Evolutionary conservation across 2,113 vertebrate species (phyloP).

Genomic region (Bubalus kerabau): DNA sequence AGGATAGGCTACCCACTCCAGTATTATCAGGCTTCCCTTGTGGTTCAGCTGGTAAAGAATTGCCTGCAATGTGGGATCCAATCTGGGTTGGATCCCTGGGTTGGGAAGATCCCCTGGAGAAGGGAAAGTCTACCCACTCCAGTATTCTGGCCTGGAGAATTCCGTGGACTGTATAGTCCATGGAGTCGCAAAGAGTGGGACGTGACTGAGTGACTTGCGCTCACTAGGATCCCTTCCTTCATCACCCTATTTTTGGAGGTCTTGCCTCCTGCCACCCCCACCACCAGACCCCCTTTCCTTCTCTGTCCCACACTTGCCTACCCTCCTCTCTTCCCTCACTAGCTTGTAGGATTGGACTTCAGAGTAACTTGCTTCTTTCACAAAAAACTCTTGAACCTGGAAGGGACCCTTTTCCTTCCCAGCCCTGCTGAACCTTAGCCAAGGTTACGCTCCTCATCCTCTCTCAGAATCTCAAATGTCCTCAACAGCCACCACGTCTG

Average conservation of each 20-base stretch:
- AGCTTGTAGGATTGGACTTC: not conserved
- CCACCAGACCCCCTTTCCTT: too few relatives aligned
- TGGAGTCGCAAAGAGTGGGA: not conserved
- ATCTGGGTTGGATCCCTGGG: not conserved
- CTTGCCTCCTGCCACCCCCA: not conserved
- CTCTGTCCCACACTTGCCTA: rapidly evolving
- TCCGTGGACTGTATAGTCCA: not conserved
- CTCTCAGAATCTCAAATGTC: not conserved
- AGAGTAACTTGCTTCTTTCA: not conserved
- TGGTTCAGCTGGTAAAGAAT: not conserved
- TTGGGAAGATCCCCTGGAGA: not conserved
- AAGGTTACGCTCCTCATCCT: rapidly evolving
- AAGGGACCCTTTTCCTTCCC: not conserved
- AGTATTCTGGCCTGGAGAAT: not conserved
- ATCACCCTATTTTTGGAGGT: not conserved
- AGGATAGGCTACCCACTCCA: not conserved
- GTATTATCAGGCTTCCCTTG: not conserved
- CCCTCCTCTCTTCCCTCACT: rapidly evolving
- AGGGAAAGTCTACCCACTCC: not conserved
- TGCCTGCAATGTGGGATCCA: not conserved
- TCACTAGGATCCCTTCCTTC: not conserved
- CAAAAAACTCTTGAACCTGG: not conserved
- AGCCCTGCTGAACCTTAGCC: rapidly evolving
- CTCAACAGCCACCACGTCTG: rapidly evolving
- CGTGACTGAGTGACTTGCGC: not conserved